Conservation (phyloP, 2,888 invertebrate genomes). For the Allolobophora icterica region DNA sequence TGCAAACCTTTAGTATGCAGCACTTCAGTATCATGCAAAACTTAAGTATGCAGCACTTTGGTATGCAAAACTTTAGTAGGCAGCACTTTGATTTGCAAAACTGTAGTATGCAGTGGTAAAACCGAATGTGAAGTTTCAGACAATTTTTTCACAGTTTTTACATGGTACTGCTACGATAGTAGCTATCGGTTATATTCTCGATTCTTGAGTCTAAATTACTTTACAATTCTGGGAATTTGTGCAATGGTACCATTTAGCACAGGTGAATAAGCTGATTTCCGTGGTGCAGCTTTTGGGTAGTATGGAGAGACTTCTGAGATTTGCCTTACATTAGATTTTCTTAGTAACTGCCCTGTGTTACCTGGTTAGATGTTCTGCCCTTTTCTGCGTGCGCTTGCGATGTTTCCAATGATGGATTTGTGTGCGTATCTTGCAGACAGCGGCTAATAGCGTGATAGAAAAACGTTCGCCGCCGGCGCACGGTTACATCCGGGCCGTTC, state of each 20-base stretch:
- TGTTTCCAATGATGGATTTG: constrained; percentile 13
- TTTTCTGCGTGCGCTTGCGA: not conserved
- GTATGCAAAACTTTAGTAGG: too few relatives aligned
- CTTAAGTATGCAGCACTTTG: too few relatives aligned
- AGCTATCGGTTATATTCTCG: not conserved
- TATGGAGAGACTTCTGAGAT: too few relatives aligned
- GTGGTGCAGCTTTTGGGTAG: too few relatives aligned
- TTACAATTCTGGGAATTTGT: not conserved
- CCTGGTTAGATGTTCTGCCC: not conserved
- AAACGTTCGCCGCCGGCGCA: not conserved
- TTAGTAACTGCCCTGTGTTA: not conserved
- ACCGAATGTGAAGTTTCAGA: too few relatives aligned
- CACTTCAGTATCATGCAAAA: too few relatives aligned
- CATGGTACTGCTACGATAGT: not conserved
- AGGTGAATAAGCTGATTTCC: too few relatives aligned
- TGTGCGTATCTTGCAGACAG: constrained; percentile 22
- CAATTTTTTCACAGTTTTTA: not conserved
- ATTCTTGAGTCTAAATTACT: not conserved
- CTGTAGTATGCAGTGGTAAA: too few relatives aligned
- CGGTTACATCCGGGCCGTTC: not conserved
- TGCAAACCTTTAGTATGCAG: too few relatives aligned
- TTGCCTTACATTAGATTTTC: too few relatives aligned
- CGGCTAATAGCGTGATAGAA: not conserved
- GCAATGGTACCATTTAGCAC: too few relatives aligned
- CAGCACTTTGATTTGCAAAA: too few relatives aligned